phyloP scores from a whole-genome alignment of 2,113 vertebrate genomes.

The Rhipidura dahli region DNA sequence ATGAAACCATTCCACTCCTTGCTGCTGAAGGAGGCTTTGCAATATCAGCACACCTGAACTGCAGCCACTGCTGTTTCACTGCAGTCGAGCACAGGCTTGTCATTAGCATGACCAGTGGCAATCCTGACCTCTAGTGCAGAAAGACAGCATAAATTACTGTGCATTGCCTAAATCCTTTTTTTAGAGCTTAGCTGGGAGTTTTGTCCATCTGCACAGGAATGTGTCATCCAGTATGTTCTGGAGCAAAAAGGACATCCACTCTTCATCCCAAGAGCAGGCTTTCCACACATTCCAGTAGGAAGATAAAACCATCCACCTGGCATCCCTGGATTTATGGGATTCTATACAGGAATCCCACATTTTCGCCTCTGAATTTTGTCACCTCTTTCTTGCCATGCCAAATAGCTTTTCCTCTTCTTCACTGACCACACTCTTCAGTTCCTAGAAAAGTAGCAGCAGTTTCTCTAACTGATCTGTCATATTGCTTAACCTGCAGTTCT shows the following conservation, averaged over 20 bases:
- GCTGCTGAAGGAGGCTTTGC: neutral
- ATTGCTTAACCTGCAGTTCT: neutral
- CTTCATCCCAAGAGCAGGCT: neutral
- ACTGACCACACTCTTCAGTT: neutral
- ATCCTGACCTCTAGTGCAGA: neutral
- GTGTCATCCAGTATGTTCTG: neutral
- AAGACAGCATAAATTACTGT: neutral
- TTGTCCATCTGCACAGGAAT: neutral
- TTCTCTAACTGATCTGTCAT: neutral
- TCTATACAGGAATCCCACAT: neutral
- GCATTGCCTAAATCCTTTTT: neutral
- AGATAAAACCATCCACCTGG: neutral
- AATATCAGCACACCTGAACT: neutral
- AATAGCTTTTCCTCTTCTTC: neutral
- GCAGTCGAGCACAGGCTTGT: neutral
- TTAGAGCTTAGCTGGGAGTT: neutral
- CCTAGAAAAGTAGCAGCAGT: neutral
- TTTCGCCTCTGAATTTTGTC: neutral
- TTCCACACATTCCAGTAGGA: neutral
- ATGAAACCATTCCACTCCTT: neutral
- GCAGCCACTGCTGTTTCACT: neutral
- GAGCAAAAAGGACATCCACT: neutral
- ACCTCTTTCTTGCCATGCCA: neutral
- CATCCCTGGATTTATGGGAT: neutral
- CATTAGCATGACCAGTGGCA: neutral